These are phyloP conservation scores for Adelges cooleyi DNA, from an alignment of 1,140 invertebrate species.

Conservation along the genomic window DNA sequence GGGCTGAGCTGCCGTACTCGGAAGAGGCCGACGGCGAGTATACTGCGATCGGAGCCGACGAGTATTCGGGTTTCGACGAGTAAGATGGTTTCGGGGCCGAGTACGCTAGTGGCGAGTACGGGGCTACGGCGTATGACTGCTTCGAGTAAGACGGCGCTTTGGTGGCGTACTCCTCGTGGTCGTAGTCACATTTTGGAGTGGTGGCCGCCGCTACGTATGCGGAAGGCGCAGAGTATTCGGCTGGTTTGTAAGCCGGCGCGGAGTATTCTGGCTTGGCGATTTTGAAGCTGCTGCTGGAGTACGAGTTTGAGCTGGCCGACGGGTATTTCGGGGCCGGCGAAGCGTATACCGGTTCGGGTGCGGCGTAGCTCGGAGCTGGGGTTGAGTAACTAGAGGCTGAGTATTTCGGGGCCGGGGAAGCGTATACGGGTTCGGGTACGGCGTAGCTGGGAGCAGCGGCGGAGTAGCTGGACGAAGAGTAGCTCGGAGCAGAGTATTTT, in stretches of 20 bases:
- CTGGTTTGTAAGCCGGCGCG: neutral
- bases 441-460: constrained; percentile 1
- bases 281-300: constrained; percentile 20
- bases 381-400: neutral
- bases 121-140: neutral
- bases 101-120: neutral
- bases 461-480: neutral
- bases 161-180: constrained; percentile 2
- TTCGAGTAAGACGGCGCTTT: constrained; percentile 9
- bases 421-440: constrained; percentile 3
- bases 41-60: constrained; percentile 1
- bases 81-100: constrained; percentile 4
- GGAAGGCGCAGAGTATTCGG: constrained; percentile 4
- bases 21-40: neutral
- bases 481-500: neutral
- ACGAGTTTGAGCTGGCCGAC: constrained; percentile 2
- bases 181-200: neutral
- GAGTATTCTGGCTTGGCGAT: constrained; percentile 1
- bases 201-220: neutral
- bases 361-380: constrained; percentile 3
- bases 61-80: neutral
- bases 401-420: neutral
- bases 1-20: neutral
- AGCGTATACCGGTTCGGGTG: neutral
- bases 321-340: constrained; percentile 1